These are phyloP conservation scores for Aphaenogaster rudis DNA, from an alignment of 1,140 invertebrate species.

Conservation along the genomic window DNA sequence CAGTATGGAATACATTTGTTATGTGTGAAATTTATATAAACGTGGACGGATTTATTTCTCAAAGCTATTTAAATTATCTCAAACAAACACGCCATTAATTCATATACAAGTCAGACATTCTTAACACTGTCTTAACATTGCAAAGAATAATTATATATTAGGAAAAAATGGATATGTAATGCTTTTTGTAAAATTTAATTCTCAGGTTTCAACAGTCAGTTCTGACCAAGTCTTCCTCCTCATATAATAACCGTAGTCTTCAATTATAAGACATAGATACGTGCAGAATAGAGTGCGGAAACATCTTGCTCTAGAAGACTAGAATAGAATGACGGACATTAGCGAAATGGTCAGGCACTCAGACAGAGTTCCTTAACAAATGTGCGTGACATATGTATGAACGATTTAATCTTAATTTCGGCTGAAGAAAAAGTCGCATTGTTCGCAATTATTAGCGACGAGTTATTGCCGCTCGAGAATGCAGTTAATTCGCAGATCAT, in stretches of 20 bases:
- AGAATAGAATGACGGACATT: slow-evolving; percentile 65
- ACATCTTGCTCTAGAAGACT: slow-evolving; percentile 37
- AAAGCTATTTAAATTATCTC: neutral
- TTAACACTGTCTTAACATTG: neutral
- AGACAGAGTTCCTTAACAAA: slow-evolving; percentile 35
- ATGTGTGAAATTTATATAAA: neutral
- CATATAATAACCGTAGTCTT: neutral
- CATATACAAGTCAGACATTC: neutral
- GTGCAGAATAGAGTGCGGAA: slow-evolving; percentile 36
- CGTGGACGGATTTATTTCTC: neutral
- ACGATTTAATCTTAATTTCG: slow-evolving; percentile 24
- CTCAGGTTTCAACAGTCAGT: neutral
- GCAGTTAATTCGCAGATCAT: slow-evolving; percentile 32
- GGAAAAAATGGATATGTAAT: neutral
- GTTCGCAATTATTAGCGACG: neutral
- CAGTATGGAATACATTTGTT: too few relatives aligned
- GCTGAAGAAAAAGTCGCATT: slow-evolving; percentile 2
- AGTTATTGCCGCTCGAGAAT: slow-evolving; percentile 12
- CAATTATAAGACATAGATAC: slow-evolving; percentile 61
- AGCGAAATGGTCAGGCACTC: slow-evolving; percentile 30
- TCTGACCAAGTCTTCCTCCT: neutral
- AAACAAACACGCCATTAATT: neutral
- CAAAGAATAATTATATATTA: neutral
- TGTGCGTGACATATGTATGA: neutral
- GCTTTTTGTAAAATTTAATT: neutral